Base-by-base conservation (phyloP, 2,888 invertebrate genomes). In the Melipona beecheii region DNA sequence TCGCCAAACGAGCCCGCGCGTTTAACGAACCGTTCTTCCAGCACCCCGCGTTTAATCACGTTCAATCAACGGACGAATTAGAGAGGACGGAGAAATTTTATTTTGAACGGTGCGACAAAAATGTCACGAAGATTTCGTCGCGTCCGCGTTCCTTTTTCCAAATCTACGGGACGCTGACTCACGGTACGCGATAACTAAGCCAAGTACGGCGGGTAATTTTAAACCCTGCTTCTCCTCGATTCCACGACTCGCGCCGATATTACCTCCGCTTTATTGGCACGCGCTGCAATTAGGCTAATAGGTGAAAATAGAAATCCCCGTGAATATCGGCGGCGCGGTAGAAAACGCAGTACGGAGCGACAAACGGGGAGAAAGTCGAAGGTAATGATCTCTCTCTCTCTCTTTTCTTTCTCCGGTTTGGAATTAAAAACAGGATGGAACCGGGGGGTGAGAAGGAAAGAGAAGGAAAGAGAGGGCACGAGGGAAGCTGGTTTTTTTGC, bases 401-500 rank as follows among this genome's bases (percentile, higher is more conserved):
- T 15, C 21, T 49, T 31, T 11, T 56, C n/a, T 56, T n/a, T 56
- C 56, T 56, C 56, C 4, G 56, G 56, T 27, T 60, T 27, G 27
- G 11, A 60, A 60, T 58, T 58, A 60, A 60, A 60, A 60, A 60
- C 27, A 27, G 27, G 27, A 60, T 58, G 60, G 27, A 9, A 19
- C 36, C 5, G 69, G 13, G 69, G 13, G 3, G 21, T 15, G 4
- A n/a, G n/a, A n/a, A n/a, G n/a, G n/a, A n/a, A n/a, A 15, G 60
- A 75, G 50, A 50, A 71, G 73, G 36, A 31, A 68, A 75, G 76
- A 75, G 76, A 75, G 84, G 82, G 60, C 60, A 43, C 66, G 27
- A 60, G 73, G 72, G 71, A 62, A 77, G 49, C 73, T 77, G 54
- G 76, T 84, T 82, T 84, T 81, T 73, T 11, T 49, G 52, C 49